Evolutionary conservation across 2,888 invertebrate species (phyloP), one percentile per base, ranked within the genome.

Genomic region (Chirona hameri): DNA sequence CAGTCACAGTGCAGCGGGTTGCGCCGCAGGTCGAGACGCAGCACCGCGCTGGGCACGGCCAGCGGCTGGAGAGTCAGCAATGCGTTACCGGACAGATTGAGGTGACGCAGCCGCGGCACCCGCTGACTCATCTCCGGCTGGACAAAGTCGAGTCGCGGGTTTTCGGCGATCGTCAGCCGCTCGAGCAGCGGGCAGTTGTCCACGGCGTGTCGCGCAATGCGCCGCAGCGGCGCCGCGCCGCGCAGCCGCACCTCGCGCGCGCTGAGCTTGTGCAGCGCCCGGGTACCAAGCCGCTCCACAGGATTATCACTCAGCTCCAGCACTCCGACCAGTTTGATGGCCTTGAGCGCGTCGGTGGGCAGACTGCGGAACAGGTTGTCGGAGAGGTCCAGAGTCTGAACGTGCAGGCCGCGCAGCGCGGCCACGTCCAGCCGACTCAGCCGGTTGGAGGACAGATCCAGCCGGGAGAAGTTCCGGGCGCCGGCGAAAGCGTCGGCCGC

Each of bases 1-100:
- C 79, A 79, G 52, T 79, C 79, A 27, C 79, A 79, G 24, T n/a
- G 48, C 79, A 79, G 27, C 7, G 52, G 79, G 27, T 79, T 79
- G 15, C 79, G 24, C 48, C 39, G 14, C 52, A 79, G 14, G 27
- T 48, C 52, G 12, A 79, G 79, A 3, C 24, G 79, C 48, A 3
- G 52, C 52, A 24, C 29, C 3, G 79, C 3, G n/a, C 27, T 12
- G 12, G 48, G 52, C 48, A 52, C 52, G 27, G 14, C 27, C 15
- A 5, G 3, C 24, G 27, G 18, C 48, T 12, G 12, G 4, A 79
- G 79, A n/a, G 79, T 52, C 27, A 79, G n/a, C 48, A 79, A 52
- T 0, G 12, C 79, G 79, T 79, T 79, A 3, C 27, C 52, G 48
- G 48, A 52, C 12, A 79, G 52, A 24, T 52, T 18, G 15, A 79